Base-by-base conservation (phyloP, 1,140 invertebrate genomes). In the Zaprionus kolodkinae region DNA sequence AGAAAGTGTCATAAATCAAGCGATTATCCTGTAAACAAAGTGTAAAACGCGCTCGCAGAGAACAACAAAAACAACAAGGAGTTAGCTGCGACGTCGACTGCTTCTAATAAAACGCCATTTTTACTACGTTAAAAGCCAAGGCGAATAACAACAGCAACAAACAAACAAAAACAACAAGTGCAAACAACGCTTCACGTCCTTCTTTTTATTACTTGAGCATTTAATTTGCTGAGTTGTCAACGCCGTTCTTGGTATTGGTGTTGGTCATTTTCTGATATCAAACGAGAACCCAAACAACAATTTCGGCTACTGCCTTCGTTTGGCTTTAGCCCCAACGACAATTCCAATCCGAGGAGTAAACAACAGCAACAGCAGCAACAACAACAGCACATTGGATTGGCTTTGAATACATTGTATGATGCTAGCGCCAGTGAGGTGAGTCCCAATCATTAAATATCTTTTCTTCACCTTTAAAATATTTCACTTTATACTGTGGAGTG, bases 1-100 rank as follows among this genome's bases (percentile, higher is more conserved):
- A 52, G 78, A 89, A 89, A 88, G 84, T 88, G 84, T 88, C 84
- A 85, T 89, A 87, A 89, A 88, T 87, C 76, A 85, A 78, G 78
- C 81, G 84, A 88, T 88, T 88, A 88, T 88, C 85, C 84, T 89
- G 84, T 88, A 88, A 88, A 89, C 84, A 89, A 88, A 89, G 85
- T 88, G 84, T 88, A 88, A 86, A 86, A 85, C 84, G 84, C 73
- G 68, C 57, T 61, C 48, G 38, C 45, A 70, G 48, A 70, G 48
- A 10, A 50, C 43, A 63, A 63, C 43, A 52, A 38, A 62, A 64
- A 9, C 27, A 67, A 54, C 43, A 72, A 61, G 62, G 66, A 76
- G 74, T 69, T 10, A 17, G 10, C 21, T 21, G 52, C 17, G 21
- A 21, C 21, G 50, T 61, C 50, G 35, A 45, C 40, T 70, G 59